Conservation (phyloP, 2,888 invertebrate genomes). For the Magallana nippona region DNA sequence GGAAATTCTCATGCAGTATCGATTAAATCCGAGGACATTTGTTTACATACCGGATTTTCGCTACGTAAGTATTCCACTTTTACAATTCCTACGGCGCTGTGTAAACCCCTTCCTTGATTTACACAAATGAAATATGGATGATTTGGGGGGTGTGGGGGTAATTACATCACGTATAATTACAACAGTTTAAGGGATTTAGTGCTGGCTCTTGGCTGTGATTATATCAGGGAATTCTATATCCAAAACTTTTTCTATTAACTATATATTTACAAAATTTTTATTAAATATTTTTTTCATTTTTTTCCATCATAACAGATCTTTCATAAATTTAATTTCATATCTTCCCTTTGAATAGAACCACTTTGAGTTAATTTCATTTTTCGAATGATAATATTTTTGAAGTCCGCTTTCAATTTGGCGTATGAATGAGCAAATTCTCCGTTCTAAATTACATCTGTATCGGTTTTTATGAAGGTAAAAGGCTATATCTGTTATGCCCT, state of each 20-base stretch:
- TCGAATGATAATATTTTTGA: no score
- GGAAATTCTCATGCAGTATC: conserved; percentile 18
- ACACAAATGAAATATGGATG: conserved; percentile 27
- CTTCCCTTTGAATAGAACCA: no score
- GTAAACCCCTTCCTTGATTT: conserved; percentile 2
- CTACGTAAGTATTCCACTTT: conserved; percentile 29
- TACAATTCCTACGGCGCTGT: neutral
- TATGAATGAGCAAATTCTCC: neutral
- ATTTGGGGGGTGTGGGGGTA: neutral
- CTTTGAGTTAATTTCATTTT: no score
- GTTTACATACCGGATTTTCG: conserved; percentile 27
- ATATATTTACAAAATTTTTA: neutral
- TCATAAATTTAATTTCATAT: no score
- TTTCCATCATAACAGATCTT: no score
- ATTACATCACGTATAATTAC: conserved; percentile 12
- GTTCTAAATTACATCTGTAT: neutral
- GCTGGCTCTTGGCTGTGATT: neutral
- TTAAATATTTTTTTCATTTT: no score
- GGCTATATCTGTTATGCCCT: no score
- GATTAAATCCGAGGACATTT: neutral
- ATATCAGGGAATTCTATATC: neutral
- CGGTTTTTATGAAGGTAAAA: neutral
- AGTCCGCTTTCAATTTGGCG: no score
- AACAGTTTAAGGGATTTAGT: neutral
- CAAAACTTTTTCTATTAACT: neutral